Percentiles rank a stretch among this genome's conserved stretches.
These are phyloP conservation scores for Macquaria australasica DNA, from an alignment of 2,113 vertebrate genomes.

Conservation along the genomic window DNA sequence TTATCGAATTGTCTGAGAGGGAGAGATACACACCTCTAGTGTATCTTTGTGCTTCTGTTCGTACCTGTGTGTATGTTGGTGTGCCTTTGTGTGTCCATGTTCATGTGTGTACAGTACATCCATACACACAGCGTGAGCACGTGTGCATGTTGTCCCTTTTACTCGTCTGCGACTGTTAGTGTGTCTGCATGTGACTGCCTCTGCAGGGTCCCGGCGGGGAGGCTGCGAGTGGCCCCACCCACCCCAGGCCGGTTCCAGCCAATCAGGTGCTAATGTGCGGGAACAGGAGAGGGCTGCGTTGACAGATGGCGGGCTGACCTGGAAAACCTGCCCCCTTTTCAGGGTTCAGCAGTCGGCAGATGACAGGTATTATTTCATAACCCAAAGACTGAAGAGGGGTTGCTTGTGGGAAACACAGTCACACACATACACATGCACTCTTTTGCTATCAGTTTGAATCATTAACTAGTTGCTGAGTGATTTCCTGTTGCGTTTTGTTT, in stretches of 20 bases:
- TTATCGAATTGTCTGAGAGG: too few species aligned
- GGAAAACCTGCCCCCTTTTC: slow-evolving; percentile 94
- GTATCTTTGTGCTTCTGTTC: neutral
- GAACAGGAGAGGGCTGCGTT: slow-evolving; percentile 90
- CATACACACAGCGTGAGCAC: neutral
- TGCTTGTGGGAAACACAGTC: slow-evolving; percentile 74
- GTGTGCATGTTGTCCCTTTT: slow-evolving; percentile 27
- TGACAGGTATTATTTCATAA: slow-evolving; percentile 99
- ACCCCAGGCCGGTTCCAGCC: slow-evolving; percentile 89
- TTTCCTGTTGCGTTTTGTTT: slow-evolving; percentile 20
- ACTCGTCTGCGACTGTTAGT: slow-evolving; percentile 19
- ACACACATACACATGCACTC: neutral
- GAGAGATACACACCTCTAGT: neutral
- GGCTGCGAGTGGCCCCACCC: slow-evolving; percentile 86
- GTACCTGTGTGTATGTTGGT: neutral
- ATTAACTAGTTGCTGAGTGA: slow-evolving; percentile 10
- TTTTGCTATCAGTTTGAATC: neutral
- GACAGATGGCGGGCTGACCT: slow-evolving; percentile 97
- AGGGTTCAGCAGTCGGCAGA: slow-evolving; percentile 94
- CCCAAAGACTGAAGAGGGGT: slow-evolving; percentile 91
- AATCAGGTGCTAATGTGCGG: slow-evolving; percentile 95
- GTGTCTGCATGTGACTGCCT: slow-evolving; percentile 47
- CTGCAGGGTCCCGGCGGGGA: slow-evolving; percentile 80
- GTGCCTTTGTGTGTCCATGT: neutral
- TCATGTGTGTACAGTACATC: neutral